Base-by-base conservation (phyloP, 2,797 vertebrate species). In the Bufotes viridis region DNA sequence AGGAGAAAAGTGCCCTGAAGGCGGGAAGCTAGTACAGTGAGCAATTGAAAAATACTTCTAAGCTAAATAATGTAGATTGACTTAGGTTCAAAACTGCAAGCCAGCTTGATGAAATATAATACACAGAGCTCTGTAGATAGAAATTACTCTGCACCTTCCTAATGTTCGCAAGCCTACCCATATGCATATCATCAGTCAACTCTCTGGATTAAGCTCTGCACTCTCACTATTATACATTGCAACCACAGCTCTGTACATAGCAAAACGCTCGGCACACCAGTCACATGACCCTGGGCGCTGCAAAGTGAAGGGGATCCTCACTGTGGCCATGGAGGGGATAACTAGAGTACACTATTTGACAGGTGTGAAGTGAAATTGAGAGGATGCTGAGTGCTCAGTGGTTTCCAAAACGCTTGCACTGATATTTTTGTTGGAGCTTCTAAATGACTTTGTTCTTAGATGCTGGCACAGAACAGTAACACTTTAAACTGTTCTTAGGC, bases 391-490 rank as follows among this genome's bases (percentile, higher is more conserved):
- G 79, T 84, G 74, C 88, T 51, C 51, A 3, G 53, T 17, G 53
- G 8, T 20, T 89, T 85, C 88, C 88, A 89, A 79, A 89, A 79
- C 55, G 61, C 58, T 60, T 86, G 24, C 70, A 63, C 80, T 89
- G 84, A 70, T 89, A 80, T 89, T 89, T 89, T 87, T 87, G 55
- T 84, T 89, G 88, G 88, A 89, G 80, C 88, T 78, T 78, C 83
- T 83, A 82, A 83, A 83, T 82, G 72, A 81, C 81, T 87, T 74
- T 72, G 24, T 83, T 86, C 74, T 83, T 69, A 79, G 51, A 89
- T 34, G 53, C 63, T 89, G 88, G 84, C 88, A 89, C 63, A 29
- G 58, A 89, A 79, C 80, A 72, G 49, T 58, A 70, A 72, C 80
- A 83, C 34, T 87, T 83, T 83, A 89, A 89, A 84, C 80, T 87